A percentile compares a stretch with the other conserved stretches of the same genome.
These are phyloP conservation scores for Dipodomys spectabilis DNA, from an alignment of 2,113 vertebrate species.

Conservation along the genomic window DNA sequence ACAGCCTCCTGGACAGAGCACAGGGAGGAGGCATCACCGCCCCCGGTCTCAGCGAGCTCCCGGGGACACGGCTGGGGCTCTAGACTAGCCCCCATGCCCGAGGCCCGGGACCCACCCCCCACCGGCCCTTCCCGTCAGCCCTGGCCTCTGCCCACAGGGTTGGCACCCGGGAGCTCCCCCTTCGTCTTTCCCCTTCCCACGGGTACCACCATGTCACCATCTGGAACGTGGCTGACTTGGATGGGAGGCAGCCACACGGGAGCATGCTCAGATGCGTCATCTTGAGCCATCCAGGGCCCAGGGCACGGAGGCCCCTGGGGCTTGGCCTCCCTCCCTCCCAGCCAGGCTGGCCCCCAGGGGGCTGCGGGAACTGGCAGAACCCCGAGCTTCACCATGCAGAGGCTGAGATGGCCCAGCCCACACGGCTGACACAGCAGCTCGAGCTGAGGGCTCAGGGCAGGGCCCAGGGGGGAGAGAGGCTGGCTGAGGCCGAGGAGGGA, in stretches of 20 bases:
- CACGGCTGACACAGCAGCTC: no score
- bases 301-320: not conserved
- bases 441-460: not conserved
- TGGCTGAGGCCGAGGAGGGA: no score
- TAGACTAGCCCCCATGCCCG: rapidly evolving
- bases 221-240: not conserved
- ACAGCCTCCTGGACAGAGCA: not conserved
- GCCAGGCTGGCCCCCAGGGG: not conserved
- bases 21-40: not conserved
- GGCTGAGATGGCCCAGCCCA: no score
- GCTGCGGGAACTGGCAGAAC: no score
- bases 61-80: not conserved
- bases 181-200: no score
- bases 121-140: not conserved
- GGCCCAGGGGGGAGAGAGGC: not conserved
- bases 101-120: rapidly evolving
- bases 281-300: no score
- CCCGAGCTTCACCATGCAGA: no score
- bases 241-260: not conserved
- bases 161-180: not conserved
- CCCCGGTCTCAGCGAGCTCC: not conserved
- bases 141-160: no score
- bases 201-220: no score
- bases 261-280: rapidly evolving
- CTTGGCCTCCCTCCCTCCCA: no score